Evolutionary conservation across 2,888 invertebrate genomes (phyloP).

Genomic region (Patella pellucida): DNA sequence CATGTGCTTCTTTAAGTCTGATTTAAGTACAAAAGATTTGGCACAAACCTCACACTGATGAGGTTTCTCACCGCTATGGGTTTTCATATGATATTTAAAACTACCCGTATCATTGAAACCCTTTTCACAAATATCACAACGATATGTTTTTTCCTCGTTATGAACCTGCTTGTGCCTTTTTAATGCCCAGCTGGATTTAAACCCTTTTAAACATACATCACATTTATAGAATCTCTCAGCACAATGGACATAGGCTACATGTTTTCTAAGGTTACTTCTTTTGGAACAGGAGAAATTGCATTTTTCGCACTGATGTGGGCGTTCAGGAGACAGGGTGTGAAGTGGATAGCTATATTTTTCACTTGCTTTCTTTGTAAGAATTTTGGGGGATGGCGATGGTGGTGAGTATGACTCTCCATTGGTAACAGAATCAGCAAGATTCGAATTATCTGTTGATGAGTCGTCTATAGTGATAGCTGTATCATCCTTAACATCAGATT

Average conservation of each 20-base stretch:
- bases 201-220: conserved; percentile 1
- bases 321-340: not conserved
- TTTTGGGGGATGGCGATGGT: not conserved
- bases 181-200: conserved; percentile 4
- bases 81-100: conserved; percentile 9
- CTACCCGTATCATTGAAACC: conserved; percentile 11
- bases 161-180: conserved; percentile 16
- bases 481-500: not conserved
- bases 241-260: not conserved
- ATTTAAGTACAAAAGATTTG: conserved; percentile 8
- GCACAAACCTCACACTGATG: conserved; percentile 11
- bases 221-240: conserved; percentile 7
- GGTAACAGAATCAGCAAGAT: not conserved
- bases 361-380: not conserved
- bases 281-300: not conserved
- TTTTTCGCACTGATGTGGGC: not conserved
- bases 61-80: conserved; percentile 5
- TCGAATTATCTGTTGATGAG: too few relatives aligned
- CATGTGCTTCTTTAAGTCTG: conserved; percentile 16
- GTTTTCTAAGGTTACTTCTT: conserved; percentile 1
- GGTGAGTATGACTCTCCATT: not conserved
- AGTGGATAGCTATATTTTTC: not conserved
- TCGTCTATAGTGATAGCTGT: not conserved
- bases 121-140: not conserved
- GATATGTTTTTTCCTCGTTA: conserved; percentile 13